Evolutionary conservation across 2,113 vertebrate genomes (phyloP).

Genomic region (Verasper variegatus): DNA sequence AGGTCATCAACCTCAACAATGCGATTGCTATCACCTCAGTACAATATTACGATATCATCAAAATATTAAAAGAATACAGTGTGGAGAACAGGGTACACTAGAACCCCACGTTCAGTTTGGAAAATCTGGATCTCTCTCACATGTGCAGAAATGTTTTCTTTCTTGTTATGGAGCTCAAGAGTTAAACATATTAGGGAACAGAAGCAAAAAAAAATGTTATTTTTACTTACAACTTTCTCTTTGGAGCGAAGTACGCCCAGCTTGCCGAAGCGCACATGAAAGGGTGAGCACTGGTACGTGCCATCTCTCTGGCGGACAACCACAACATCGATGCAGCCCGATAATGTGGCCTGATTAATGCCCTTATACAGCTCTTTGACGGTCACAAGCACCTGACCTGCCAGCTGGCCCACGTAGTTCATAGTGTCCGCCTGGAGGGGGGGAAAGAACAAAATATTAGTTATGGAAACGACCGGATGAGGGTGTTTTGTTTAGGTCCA

Average conservation of each 20-base stretch:
- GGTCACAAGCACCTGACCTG: conserved; percentile 96
- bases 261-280: conserved; percentile 97
- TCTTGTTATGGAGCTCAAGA: not conserved
- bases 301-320: conserved; percentile 95
- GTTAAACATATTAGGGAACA: not conserved
- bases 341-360: conserved; percentile 97
- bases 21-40: too few relatives aligned
- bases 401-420: conserved; percentile 99
- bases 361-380: conserved; percentile 98
- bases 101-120: too few relatives aligned
- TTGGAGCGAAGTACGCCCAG: conserved; percentile 96
- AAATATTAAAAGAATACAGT: too few relatives aligned
- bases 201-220: not conserved
- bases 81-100: too few relatives aligned
- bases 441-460: not conserved
- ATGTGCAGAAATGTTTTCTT: not conserved
- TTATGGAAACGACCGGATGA: not conserved
- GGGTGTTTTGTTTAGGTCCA: not conserved
- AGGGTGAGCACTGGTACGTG: conserved; percentile 94
- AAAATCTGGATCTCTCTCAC: too few relatives aligned
- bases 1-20: too few relatives aligned
- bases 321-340: conserved; percentile 96
- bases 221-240: conserved; percentile 94
- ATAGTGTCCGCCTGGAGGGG: conserved; percentile 89
- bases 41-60: too few relatives aligned